phyloP scores from a whole-genome alignment of 2,113 vertebrate species.

The Ivindomyrus marchei region DNA sequence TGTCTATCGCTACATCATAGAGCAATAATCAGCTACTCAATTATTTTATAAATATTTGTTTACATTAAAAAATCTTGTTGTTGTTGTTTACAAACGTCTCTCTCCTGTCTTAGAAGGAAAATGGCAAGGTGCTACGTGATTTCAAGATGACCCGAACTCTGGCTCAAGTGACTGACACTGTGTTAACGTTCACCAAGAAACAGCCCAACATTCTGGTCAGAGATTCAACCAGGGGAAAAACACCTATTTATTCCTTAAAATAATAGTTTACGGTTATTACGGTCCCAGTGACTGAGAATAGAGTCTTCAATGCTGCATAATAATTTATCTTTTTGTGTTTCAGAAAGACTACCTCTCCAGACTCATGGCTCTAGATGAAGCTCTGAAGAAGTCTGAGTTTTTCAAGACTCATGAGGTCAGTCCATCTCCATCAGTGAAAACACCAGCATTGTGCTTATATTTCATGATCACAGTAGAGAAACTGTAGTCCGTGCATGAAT shows the following conservation, averaged over 20 bases:
- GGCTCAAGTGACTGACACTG: conserved; percentile 52
- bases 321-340: background rate
- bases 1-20: background rate
- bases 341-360: conserved; percentile 61
- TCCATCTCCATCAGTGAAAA: background rate
- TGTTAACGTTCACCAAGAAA: conserved; percentile 60
- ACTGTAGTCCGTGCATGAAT: background rate
- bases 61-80: background rate
- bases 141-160: conserved; percentile 57
- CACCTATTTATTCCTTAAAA: background rate
- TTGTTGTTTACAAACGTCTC: background rate
- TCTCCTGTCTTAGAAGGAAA: conserved; percentile 52
- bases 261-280: background rate
- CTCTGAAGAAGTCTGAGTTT: conserved; percentile 57
- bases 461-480: background rate
- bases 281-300: background rate
- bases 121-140: conserved; percentile 57
- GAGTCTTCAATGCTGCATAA: background rate
- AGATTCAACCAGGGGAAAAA: background rate
- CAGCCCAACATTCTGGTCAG: conserved; percentile 59
- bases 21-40: background rate
- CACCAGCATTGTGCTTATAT: background rate
- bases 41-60: background rate
- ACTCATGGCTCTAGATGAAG: conserved; percentile 50
- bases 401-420: conserved; percentile 66